phyloP scores from a whole-genome alignment of 2,113 vertebrate species.

The Erythrolamprus reginae region DNA sequence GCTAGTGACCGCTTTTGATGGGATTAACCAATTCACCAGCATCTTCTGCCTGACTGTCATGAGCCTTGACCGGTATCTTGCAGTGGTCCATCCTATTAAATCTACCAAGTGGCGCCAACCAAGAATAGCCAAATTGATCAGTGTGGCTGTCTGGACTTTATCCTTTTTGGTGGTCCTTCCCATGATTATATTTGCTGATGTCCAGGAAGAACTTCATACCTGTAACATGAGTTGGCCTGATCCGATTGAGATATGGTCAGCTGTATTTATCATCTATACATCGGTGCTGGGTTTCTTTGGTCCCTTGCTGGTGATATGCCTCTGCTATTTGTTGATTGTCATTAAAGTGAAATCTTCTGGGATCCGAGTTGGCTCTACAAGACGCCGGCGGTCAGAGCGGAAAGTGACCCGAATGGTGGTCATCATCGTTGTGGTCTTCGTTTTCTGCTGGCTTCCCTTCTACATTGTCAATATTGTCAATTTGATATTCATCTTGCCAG shows the following conservation, averaged over 20 bases:
- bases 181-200: constrained; percentile 83
- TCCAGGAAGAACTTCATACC: constrained; percentile 78
- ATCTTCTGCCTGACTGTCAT: constrained; percentile 94
- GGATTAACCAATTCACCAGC: constrained; percentile 93
- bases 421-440: constrained; percentile 89
- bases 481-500: constrained; percentile 82
- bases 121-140: constrained; percentile 83
- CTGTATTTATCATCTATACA: constrained; percentile 88
- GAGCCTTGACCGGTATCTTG: constrained; percentile 93
- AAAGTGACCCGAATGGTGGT: constrained; percentile 93
- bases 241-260: constrained; percentile 80
- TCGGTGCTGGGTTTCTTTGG: constrained; percentile 88
- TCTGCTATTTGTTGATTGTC: constrained; percentile 90
- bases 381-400: constrained; percentile 81
- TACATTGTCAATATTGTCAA: constrained; percentile 91
- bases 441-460: constrained; percentile 93
- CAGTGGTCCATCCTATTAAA: constrained; percentile 89
- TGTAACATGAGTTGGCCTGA: constrained; percentile 96
- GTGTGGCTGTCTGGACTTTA: constrained; percentile 78
- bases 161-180: constrained; percentile 89
- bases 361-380: constrained; percentile 75
- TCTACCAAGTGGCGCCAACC: constrained; percentile 87
- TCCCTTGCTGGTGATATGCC: constrained; percentile 87
- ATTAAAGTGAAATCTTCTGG: constrained; percentile 84
- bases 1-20: constrained; percentile 85